Evolutionary conservation across 2,797 vertebrate genomes (phyloP).

Genomic region (Octomys mimax): DNA sequence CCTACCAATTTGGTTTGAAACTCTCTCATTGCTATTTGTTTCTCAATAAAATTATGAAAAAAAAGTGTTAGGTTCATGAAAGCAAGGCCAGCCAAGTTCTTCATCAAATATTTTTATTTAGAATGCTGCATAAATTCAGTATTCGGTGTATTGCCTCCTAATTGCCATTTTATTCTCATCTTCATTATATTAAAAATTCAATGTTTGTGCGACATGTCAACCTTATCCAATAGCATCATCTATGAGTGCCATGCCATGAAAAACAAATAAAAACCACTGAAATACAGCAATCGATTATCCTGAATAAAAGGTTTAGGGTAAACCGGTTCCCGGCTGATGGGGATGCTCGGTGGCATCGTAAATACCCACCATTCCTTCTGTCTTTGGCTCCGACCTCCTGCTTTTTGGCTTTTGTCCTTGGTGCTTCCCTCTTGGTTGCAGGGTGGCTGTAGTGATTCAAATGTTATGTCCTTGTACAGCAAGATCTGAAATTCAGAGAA

Average conservation of each 20-base stretch:
- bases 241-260: background rate
- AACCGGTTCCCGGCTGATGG: background rate
- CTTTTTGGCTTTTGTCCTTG: background rate
- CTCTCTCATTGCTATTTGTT: no score
- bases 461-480: background rate
- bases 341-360: background rate
- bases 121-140: background rate
- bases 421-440: background rate
- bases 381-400: background rate
- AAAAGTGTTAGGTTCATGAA: background rate
- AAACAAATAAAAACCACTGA: background rate
- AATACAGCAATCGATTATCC: background rate
- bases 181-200: background rate
- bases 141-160: background rate
- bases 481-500: background rate
- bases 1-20: no score
- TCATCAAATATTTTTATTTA: slow-evolving; percentile 4
- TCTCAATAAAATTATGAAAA: no score
- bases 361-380: background rate
- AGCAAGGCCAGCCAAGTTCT: background rate
- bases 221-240: background rate
- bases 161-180: background rate
- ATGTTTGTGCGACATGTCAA: background rate
- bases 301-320: background rate
- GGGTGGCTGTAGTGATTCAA: background rate